Base-by-base conservation (phyloP, 2,888 invertebrate species). In the Siphonodentalium dalli region DNA sequence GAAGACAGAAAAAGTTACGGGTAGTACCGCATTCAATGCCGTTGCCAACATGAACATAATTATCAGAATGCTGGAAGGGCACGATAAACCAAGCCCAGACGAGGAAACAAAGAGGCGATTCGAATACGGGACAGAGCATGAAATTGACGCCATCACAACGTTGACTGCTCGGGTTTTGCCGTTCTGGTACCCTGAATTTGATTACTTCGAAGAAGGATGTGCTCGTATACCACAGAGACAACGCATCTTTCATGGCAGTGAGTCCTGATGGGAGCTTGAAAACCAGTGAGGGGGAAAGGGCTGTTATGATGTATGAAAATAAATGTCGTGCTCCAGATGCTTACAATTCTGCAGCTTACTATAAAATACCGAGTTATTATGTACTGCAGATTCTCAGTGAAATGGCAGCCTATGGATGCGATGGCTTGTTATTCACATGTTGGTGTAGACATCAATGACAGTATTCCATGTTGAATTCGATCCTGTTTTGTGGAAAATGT, bases 141-240 rank as follows among this genome's bases (percentile, higher is more conserved):
- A 54, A 42, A 15, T 20, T 18, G 50, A 50, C 15, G 43, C 37
- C 2, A 28, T 35, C 18, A 43, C 37, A 11, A 50, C 43, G 15
- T 35, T 43, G 15, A 39, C 39, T 13, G 40, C 15, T 9, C 38
- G 39, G 31, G 38, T 50, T 3, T 8, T 42, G 9, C 49, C 42
- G 3, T 21, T 28, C 8, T 13, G 31, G 2, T 48, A 31, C 23
- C 44, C 52, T 13, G 39, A 44, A 13, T n/a, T 38, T 7, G 15
- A 38, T 2, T 31, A 31, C 9, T 45, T 27, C 40, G 52, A 52
- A 52, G 50, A 50, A 38, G 50, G 50, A 2, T 50, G 50, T 28
- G n/a, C 40, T 6, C 13, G 13, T 11, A 23, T 50, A 20, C 27
- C 27, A 35, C 15, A 29, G 23, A 4, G 42, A 50, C 9, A 23